A percentile compares a stretch with the other conserved stretches of the same genome.
Conservation (phyloP, 2,888 invertebrate genomes). For the Agrypnus murinus region DNA sequence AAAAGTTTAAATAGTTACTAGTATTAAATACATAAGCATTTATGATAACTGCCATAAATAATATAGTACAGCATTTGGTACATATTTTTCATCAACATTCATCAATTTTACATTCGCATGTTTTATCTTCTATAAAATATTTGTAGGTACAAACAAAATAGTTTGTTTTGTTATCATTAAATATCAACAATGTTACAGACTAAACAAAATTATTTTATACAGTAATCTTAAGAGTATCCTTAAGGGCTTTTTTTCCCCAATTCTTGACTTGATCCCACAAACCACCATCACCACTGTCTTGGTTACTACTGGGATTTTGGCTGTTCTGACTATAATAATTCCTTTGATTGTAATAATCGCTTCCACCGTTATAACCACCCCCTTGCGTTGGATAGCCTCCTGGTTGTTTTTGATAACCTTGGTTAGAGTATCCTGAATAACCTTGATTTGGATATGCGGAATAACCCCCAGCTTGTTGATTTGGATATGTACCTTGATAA, state of each 20-base stretch:
- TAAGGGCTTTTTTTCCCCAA: background rate
- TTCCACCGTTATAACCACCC: background rate
- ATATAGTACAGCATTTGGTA: too few species aligned
- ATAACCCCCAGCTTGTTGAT: conserved; percentile 46
- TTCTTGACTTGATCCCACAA: background rate
- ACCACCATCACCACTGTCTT: background rate
- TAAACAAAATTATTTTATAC: background rate
- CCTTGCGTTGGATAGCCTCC: conserved; percentile 1
- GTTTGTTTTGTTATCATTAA: too few species aligned
- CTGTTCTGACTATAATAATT: background rate
- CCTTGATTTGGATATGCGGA: conserved; percentile 52
- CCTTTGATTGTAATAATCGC: background rate
- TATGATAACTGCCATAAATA: too few species aligned
- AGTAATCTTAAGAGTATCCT: background rate
- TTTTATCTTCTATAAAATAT: background rate
- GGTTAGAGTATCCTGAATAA: conserved; percentile 23
- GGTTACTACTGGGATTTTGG: background rate
- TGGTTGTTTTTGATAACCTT: conserved; percentile 29
- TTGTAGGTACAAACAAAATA: background rate
- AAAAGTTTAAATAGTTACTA: too few species aligned
- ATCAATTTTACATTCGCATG: too few species aligned
- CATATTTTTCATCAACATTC: too few species aligned
- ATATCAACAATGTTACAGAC: too few species aligned
- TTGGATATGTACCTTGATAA: conserved; percentile 60
- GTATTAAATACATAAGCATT: too few species aligned